Evolutionary conservation across 2,888 invertebrate species (phyloP).

Genomic region (Lottia gigantea): DNA sequence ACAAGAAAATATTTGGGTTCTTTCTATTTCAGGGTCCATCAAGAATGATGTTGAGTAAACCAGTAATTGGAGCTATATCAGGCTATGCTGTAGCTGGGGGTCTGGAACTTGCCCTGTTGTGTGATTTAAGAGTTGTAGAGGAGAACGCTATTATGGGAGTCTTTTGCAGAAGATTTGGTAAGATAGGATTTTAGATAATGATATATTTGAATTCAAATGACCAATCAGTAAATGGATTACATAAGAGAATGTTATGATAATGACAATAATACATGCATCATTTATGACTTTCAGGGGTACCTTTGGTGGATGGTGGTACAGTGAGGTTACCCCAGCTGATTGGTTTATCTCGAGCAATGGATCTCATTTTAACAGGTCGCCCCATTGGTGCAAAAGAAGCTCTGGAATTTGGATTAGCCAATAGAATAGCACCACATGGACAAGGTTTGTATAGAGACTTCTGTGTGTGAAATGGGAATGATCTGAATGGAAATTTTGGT

Average conservation of each 20-base stretch:
- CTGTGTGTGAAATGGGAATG: no score
- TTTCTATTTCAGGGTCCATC: slow-evolving; percentile 70
- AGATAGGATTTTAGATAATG: slow-evolving; percentile 2
- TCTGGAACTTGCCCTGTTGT: slow-evolving; percentile 89
- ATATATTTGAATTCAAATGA: no score
- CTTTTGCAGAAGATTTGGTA: slow-evolving; percentile 87
- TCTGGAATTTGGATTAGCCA: slow-evolving; percentile 82
- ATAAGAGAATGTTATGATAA: no score
- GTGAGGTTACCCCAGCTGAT: slow-evolving; percentile 85
- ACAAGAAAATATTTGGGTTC: no score
- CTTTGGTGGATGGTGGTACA: slow-evolving; percentile 85
- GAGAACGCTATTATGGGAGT: slow-evolving; percentile 88
- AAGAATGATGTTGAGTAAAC: slow-evolving; percentile 81
- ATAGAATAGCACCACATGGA: slow-evolving; percentile 83
- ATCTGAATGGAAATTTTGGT: no score
- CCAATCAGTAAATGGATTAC: no score
- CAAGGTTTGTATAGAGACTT: slow-evolving; percentile 73
- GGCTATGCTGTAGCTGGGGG: slow-evolving; percentile 93
- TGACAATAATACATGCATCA: no score
- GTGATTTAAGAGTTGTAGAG: slow-evolving; percentile 90
- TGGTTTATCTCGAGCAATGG: slow-evolving; percentile 87
- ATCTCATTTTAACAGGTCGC: slow-evolving; percentile 89
- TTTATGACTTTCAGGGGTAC: slow-evolving; percentile 74
- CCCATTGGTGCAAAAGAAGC: slow-evolving; percentile 83
- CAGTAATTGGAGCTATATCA: slow-evolving; percentile 86